Percentiles rank a stretch among this genome's conserved stretches.
Conservation (phyloP, 2,797 vertebrate species). For the Anguilla pacifica region DNA sequence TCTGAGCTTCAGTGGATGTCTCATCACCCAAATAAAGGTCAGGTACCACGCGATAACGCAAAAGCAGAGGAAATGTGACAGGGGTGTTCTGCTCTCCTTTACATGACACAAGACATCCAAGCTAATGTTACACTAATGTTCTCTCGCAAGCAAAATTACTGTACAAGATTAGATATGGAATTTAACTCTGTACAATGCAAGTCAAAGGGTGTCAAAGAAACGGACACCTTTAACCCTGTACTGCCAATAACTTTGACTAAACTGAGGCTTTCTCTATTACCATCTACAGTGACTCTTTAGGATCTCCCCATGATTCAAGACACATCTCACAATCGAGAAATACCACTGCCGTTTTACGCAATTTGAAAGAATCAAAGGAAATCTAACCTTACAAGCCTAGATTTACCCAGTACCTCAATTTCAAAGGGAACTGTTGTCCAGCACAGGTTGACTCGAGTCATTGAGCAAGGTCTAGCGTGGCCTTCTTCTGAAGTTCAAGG, state of each 20-base stretch:
- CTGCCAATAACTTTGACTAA: background rate
- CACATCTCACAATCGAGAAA: background rate
- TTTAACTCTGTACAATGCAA: background rate
- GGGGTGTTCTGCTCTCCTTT: background rate
- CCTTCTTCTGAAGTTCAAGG: background rate
- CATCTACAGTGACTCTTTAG: background rate
- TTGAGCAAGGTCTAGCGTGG: background rate
- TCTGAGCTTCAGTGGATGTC: background rate
- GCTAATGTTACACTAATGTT: background rate
- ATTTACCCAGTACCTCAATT: background rate
- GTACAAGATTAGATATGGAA: background rate
- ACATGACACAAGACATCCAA: background rate
- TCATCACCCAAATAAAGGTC: background rate
- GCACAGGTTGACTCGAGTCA: background rate
- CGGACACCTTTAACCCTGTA: background rate
- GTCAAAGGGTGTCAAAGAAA: background rate
- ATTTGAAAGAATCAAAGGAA: background rate
- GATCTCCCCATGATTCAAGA: background rate
- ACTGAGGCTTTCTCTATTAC: background rate
- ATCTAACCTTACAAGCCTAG: background rate
- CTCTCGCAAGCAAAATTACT: background rate
- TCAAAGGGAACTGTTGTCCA: background rate
- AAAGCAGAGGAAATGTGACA: background rate
- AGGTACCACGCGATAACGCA: background rate
- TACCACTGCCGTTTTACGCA: background rate